Evolutionary conservation across 2,797 vertebrate species (phyloP), one percentile per base, ranked within the genome.

Genomic region (Gambusia yucatana): DNA sequence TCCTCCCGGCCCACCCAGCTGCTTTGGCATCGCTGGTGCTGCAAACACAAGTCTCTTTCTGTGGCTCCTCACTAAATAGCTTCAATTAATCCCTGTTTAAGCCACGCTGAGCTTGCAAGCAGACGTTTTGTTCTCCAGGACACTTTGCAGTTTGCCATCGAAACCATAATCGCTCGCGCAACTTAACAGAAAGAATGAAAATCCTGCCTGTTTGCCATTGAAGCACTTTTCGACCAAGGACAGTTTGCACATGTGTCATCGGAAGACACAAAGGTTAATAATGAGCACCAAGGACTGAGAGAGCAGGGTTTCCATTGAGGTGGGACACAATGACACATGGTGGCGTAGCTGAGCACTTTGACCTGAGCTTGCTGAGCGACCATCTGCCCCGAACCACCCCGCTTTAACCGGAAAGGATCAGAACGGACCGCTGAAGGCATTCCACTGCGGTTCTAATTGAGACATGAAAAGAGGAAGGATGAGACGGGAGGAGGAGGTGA

Each of bases 21-120:
- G 94, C 92, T 91, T 86, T 93, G 94, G 93, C 92, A 93, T 87
- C 86, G 16, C 20, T 30, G 6, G 71, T 76, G 77, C 80, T 85
- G 76, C 80, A 83, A 86, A 93, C 91, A 94, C 91, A 91, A 87
- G 92, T 77, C 87, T 69, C 91, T 88, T 91, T 93, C 86, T 94
- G 86, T 90, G 86, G 79, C 78, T 82, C 48, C 75, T 74, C 83
- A 57, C 85, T 93, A 88, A 94, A 91, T 93, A 85, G 91, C 86
- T 87, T 87, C 79, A 93, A 90, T 94, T 83, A 93, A 92, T 88
- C 83, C 81, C 75, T 80, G 80, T 84, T 90, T 83, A 86, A 91
- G 89, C 77, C 80, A 86, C 84, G 69, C 57, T 69, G 86, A 85
- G 89, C 57, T 76, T 77, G 85, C 82, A 81, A 90, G 85, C 76